Conservation (phyloP, 2,113 vertebrate genomes). For the Paradoxurus hermaphroditus region DNA sequence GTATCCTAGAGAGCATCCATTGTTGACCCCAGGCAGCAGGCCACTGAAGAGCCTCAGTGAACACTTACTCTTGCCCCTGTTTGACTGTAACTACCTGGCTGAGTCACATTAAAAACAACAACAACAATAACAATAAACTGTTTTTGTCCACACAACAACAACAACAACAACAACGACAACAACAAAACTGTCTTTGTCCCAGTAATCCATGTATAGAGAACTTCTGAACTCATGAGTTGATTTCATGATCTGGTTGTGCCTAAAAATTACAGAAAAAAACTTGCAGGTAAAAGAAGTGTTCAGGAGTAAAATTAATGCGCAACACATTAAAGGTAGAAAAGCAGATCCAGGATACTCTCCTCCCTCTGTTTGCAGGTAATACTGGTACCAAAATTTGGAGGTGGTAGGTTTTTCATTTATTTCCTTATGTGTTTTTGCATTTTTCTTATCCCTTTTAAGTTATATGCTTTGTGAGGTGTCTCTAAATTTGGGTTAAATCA, state of each 20-base stretch:
- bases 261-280: background rate
- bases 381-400: background rate
- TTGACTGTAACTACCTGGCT: background rate
- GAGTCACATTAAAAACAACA: background rate
- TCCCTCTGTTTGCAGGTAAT: background rate
- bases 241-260: background rate
- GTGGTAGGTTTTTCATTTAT: background rate
- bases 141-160: too few species aligned
- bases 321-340: background rate
- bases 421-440: background rate
- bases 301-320: background rate
- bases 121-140: too few species aligned
- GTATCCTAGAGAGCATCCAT: background rate
- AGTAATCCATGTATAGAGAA: background rate
- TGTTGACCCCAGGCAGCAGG: background rate
- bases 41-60: rapidly evolving
- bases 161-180: background rate
- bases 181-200: background rate
- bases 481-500: background rate
- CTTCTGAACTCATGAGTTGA: background rate
- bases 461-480: background rate
- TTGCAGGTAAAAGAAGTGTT: background rate
- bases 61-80: background rate
- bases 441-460: background rate
- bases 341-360: background rate